Evolutionary conservation across 2,113 vertebrate species (phyloP).

Genomic region (Euleptes europaea): DNA sequence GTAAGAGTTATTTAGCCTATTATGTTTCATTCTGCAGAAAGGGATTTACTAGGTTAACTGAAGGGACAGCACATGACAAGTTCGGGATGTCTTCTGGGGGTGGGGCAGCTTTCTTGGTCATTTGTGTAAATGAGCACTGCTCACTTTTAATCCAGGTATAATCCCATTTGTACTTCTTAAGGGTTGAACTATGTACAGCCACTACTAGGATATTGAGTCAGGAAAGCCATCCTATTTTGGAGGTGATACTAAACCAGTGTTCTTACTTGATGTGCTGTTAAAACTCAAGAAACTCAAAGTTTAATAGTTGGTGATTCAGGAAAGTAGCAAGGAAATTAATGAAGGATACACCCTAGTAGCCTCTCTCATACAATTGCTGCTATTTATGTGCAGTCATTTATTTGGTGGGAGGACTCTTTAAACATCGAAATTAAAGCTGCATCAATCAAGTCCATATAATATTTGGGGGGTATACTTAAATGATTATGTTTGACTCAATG

Average conservation of each 20-base stretch:
- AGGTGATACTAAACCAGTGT: not conserved
- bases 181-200: conserved; percentile 41
- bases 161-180: conserved; percentile 66
- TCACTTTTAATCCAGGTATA: conserved; percentile 58
- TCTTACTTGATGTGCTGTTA: conserved; percentile 4
- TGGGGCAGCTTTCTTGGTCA: conserved; percentile 49
- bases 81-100: conserved; percentile 13
- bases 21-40: conserved; percentile 29
- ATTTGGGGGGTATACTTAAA: not conserved
- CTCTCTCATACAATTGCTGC: not conserved
- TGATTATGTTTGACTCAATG: not conserved
- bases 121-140: conserved; percentile 62
- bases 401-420: too few species aligned
- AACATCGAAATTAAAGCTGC: too few species aligned
- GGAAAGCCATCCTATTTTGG: conserved; percentile 46
- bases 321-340: not conserved
- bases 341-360: not conserved
- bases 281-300: not conserved
- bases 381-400: too few species aligned
- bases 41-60: conserved; percentile 63
- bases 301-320: not conserved
- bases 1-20: conserved; percentile 54
- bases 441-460: not conserved
- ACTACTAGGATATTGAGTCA: conserved; percentile 46
- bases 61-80: conserved; percentile 50